Base-by-base conservation (phyloP, 2,888 invertebrate genomes). In the Dioctria rufipes region DNA sequence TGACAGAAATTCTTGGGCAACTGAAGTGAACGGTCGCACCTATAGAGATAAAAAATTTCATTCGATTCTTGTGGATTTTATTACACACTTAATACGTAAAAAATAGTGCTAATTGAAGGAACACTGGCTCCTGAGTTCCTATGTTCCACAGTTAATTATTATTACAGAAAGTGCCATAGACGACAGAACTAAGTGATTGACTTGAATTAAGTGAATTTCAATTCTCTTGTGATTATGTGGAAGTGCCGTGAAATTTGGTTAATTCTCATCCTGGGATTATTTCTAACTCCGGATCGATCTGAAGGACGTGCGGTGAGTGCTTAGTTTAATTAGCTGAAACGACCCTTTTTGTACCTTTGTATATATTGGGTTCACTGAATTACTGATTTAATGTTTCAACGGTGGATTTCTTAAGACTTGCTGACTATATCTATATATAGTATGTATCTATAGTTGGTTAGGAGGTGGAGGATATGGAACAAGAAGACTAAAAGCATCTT, bases 281-380 rank as follows among this genome's bases (percentile, higher is more conserved):
- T 77, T 77, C 51, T 77, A 49, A 63, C 77, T 43, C 49, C 77
- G 4, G 51, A 77, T 49, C 61, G 49, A 63, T 63, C 49, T 39
- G 77, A 77, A 63, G 63, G 77, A 49, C 61, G 63, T 39, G 77
- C 77, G 77, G 77, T 77, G 77, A 77, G 77, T 77, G 63, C 13
- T 60, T 63, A 37, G 9, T 49, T 77, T 43, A 77, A 39, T 63
- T 77, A 63, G 63, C 54, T 49, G 40, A 77, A 63, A 11, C 2
- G 25, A 25, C 25, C 25, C 25, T 25, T 25, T 37, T 63, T n/a
- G 51, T 63, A 63, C 39, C n/a, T 25, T 25, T 25, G 25, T 25
- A 46, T 25, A 25, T 25, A 25, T 25, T 25, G 25, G 25, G 25
- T 25, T 25, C 25, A 25, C 25, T 25, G 25, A 25, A 25, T 25